Conservation (phyloP, 2,797 vertebrate species). For the Sciurus vulgaris region DNA sequence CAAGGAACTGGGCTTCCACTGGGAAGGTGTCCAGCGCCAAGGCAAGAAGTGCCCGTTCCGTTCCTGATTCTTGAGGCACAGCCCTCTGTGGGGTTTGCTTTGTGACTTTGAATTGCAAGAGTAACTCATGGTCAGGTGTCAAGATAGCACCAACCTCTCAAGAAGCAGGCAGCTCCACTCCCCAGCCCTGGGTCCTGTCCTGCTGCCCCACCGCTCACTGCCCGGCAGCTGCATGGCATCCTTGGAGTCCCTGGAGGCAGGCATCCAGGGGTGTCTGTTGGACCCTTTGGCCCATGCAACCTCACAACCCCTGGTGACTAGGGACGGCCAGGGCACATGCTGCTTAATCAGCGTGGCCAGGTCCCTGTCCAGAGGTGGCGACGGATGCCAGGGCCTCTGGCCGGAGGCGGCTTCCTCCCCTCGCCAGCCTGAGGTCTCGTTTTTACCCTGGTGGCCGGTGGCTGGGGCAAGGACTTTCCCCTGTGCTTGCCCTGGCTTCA, state of each 20-base stretch:
- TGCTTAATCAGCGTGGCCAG: accelerated
- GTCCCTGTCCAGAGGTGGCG: not conserved
- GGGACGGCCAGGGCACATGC: not conserved
- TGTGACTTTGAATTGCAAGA: no score
- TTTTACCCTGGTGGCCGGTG: accelerated
- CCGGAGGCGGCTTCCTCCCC: accelerated
- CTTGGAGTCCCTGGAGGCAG: not conserved
- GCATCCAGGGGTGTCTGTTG: accelerated
- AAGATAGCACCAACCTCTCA: accelerated
- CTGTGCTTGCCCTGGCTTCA: not conserved
- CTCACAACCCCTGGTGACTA: not conserved
- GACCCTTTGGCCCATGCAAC: accelerated
- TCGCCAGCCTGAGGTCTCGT: accelerated
- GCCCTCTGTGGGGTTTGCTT: not conserved
- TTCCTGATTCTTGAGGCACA: no score
- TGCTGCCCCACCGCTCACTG: accelerated
- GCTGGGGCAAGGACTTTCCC: accelerated
- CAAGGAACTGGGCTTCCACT: accelerated
- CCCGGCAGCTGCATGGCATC: accelerated
- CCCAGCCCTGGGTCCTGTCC: not conserved
- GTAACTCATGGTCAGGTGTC: accelerated
- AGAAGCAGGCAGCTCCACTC: accelerated
- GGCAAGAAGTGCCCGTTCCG: not conserved
- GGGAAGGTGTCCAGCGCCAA: accelerated
- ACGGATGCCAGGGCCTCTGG: accelerated